These are phyloP conservation scores for Emys orbicularis DNA, from an alignment of 2,797 vertebrate species.

Conservation along the genomic window DNA sequence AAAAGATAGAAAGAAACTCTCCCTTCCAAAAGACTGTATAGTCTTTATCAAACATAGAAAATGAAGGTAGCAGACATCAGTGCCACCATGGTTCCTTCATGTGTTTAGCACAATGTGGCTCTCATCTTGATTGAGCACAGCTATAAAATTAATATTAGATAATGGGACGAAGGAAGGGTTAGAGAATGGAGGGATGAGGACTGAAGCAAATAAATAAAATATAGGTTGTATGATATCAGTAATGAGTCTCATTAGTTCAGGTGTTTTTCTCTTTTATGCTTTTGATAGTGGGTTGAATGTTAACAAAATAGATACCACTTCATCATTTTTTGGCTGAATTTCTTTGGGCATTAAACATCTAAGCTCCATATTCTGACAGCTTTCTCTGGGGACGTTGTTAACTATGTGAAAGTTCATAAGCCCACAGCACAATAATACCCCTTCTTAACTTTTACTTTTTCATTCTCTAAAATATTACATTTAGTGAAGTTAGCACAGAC, in stretches of 20 bases:
- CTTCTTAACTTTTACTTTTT: slow-evolving; percentile 8
- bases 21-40: no score
- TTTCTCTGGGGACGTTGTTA: neutral
- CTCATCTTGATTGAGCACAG: neutral
- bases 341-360: neutral
- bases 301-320: neutral
- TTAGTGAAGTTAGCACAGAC: neutral
- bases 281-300: neutral
- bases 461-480: neutral
- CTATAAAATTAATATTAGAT: slow-evolving; percentile 14
- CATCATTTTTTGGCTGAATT: neutral
- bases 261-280: neutral
- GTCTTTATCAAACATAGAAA: neutral
- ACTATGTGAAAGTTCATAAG: neutral
- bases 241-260: neutral
- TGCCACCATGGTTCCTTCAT: neutral
- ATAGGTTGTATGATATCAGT: neutral
- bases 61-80: neutral
- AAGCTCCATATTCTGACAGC: neutral
- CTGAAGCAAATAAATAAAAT: neutral
- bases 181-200: neutral
- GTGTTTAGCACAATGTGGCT: neutral
- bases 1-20: no score
- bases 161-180: neutral
- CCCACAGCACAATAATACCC: neutral